These are phyloP conservation scores for Bovichtus variegatus DNA, from an alignment of 2,797 vertebrate genomes.

Conservation along the genomic window DNA sequence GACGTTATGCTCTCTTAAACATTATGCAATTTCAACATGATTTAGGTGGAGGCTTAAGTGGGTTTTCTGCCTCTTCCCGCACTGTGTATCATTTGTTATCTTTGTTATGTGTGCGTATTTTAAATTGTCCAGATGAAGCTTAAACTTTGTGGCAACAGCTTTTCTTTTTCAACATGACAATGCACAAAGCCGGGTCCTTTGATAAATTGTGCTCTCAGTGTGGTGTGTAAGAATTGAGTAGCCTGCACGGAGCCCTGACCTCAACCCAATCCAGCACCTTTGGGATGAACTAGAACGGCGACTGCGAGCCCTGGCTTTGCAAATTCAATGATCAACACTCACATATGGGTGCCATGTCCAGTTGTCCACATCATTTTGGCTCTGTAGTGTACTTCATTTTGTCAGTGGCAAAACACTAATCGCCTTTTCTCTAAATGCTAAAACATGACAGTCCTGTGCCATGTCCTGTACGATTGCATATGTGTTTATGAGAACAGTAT, in stretches of 20 bases:
- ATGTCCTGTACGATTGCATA: neutral
- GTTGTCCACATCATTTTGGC: neutral
- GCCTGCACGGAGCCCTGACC: neutral
- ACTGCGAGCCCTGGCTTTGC: neutral
- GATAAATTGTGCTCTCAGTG: neutral
- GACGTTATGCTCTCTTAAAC: no score
- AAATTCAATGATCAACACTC: no score
- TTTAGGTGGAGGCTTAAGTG: no score
- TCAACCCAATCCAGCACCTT: neutral
- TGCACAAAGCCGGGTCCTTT: neutral
- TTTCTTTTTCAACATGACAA: neutral
- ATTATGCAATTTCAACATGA: no score
- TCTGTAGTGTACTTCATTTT: neutral
- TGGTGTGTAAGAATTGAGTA: neutral
- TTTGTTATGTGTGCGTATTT: no score
- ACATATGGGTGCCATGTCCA: neutral
- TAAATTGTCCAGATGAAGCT: no score
- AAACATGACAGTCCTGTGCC: neutral
- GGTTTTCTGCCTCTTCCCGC: no score
- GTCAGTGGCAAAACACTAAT: neutral
- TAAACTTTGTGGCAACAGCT: neutral
- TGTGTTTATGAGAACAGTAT: neutral
- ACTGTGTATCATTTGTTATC: no score
- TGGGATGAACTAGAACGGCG: constrained; percentile 3
- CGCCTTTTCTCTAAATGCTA: neutral